phyloP scores from a whole-genome alignment of 2,888 invertebrate species.

The Cryptophagus acutangulus region DNA sequence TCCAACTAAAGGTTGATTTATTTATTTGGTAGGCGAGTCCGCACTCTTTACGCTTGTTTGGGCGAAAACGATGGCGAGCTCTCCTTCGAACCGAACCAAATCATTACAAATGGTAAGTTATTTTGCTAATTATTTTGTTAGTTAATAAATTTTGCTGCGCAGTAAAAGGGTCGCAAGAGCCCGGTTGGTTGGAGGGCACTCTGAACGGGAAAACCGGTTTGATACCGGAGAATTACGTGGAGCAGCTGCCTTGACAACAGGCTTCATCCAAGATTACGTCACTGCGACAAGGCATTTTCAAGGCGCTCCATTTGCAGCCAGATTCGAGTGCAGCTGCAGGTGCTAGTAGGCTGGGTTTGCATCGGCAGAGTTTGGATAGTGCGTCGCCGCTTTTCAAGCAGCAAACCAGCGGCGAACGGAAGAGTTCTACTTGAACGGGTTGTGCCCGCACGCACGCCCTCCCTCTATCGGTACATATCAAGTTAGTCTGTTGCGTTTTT shows the following conservation, averaged over 20 bases:
- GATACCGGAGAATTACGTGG: conserved; percentile 95
- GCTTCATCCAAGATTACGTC: conserved; percentile 41
- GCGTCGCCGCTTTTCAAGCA: conserved; percentile 32
- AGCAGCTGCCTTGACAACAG: conserved; percentile 66
- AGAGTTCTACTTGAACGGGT: conserved; percentile 41
- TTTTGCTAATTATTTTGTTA: conserved; percentile 33
- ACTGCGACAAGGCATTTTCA: conserved; percentile 40
- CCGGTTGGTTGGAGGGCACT: conserved; percentile 96
- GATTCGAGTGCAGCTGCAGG: conserved; percentile 28
- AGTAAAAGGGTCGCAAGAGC: conserved; percentile 89
- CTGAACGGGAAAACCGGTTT: conserved; percentile 87
- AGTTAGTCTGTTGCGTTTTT: conserved; percentile 11
- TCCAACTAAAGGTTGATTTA: conserved; percentile 1
- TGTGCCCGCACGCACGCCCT: no score
- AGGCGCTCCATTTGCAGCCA: conserved; percentile 40
- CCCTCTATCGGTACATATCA: not conserved
- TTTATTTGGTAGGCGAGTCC: conserved; percentile 74
- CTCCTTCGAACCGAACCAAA: conserved; percentile 97
- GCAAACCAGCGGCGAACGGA: conserved; percentile 37
- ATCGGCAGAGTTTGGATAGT: conserved; percentile 42
- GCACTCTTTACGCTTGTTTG: conserved; percentile 92
- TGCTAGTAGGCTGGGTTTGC: conserved; percentile 30
- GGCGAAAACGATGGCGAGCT: conserved; percentile 96
- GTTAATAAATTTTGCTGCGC: no score
- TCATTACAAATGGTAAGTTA: conserved; percentile 86